Conservation (phyloP, 2,888 invertebrate genomes). For the Phoronis australis region DNA sequence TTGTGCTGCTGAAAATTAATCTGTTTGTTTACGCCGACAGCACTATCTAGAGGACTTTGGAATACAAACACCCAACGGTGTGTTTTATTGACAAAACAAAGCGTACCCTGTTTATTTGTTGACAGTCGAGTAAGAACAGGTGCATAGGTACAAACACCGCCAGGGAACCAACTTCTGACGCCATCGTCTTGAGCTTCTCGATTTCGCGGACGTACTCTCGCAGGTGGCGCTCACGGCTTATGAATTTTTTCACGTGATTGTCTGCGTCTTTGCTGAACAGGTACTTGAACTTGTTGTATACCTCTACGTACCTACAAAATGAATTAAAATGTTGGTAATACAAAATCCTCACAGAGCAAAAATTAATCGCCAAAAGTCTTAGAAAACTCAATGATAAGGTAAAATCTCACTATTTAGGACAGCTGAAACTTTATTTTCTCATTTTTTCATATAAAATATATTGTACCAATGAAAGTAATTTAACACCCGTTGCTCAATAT, state of each 20-base stretch:
- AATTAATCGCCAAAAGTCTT: not conserved
- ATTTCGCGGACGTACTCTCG: slow-evolving; percentile 42
- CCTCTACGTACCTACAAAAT: slow-evolving; percentile 35
- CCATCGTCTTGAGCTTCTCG: slow-evolving; percentile 43
- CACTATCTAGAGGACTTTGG: no score
- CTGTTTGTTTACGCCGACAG: no score
- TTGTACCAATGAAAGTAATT: no score
- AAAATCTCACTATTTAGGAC: not conserved
- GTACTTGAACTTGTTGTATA: slow-evolving; percentile 42
- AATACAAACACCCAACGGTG: no score
- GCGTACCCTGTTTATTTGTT: slow-evolving; percentile 40
- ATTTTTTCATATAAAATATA: no score
- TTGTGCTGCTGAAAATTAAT: no score
- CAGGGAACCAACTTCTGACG: slow-evolving; percentile 35
- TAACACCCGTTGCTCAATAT: no score
- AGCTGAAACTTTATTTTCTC: no score
- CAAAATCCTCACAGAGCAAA: no score
- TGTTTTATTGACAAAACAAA: no score
- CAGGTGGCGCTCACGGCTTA: slow-evolving; percentile 38
- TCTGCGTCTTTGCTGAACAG: slow-evolving; percentile 38
- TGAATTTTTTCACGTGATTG: slow-evolving; percentile 36
- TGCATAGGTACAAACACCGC: slow-evolving; percentile 48
- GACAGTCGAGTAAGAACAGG: slow-evolving; percentile 46
- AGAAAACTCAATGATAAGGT: not conserved
- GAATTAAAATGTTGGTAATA: no score